phyloP scores from a whole-genome alignment of 2,797 vertebrate species.

The Champsocephalus esox region DNA sequence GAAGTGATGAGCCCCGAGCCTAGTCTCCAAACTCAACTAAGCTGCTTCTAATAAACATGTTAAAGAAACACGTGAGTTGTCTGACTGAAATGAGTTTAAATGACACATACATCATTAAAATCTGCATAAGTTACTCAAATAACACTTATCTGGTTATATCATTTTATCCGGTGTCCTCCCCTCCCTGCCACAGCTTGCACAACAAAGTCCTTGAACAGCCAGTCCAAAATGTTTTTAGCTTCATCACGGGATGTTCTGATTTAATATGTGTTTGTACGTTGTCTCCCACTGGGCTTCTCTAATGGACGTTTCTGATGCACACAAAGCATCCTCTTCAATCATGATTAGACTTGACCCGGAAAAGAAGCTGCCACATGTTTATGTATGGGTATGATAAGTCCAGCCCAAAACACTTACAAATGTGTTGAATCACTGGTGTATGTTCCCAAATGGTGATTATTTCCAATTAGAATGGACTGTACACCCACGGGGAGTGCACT shows the following conservation, averaged over 20 bases:
- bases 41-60: no score
- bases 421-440: background rate
- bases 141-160: no score
- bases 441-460: background rate
- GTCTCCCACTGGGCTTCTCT: background rate
- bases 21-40: no score
- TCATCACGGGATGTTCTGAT: slow-evolving; percentile 5
- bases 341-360: background rate
- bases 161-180: background rate
- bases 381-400: background rate
- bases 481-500: background rate
- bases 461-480: slow-evolving; percentile 2
- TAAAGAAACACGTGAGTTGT: no score
- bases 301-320: background rate
- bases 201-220: slow-evolving; percentile 11
- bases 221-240: slow-evolving; percentile 19
- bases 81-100: no score
- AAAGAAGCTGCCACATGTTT: background rate
- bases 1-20: no score
- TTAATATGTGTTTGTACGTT: background rate
- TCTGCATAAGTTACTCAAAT: no score
- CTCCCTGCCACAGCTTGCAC: background rate
- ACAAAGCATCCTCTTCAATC: background rate
- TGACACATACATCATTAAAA: no score
- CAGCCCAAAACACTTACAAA: background rate